Conservation (phyloP, 2,113 vertebrate genomes). For the Microtus montanus region DNA sequence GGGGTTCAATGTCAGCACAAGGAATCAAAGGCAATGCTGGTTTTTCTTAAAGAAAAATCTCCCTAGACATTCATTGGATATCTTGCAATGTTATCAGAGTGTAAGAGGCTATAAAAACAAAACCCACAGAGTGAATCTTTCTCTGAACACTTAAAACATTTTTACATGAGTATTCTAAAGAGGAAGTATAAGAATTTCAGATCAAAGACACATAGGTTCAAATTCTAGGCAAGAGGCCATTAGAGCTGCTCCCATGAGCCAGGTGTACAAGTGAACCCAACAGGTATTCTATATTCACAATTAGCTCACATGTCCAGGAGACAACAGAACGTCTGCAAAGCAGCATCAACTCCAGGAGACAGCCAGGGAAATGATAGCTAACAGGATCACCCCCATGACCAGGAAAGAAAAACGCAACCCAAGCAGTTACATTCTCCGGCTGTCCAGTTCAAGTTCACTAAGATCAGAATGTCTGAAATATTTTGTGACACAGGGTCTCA, state of each 20-base stretch:
- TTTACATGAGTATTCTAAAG: neutral
- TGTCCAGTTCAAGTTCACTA: neutral
- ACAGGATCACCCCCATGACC: neutral
- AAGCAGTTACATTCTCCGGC: neutral
- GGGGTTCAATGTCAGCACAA: too few species aligned
- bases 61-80: neutral
- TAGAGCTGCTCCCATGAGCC: too few species aligned
- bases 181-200: neutral
- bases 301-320: neutral
- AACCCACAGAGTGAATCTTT: neutral
- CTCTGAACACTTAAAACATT: neutral
- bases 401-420: neutral
- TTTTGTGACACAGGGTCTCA: neutral
- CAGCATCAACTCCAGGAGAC: neutral
- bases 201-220: neutral
- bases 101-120: neutral
- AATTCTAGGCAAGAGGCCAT: neutral
- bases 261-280: neutral
- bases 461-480: neutral
- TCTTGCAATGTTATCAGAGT: neutral
- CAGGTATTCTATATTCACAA: neutral
- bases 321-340: neutral
- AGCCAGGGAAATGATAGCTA: neutral
- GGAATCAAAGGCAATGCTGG: neutral
- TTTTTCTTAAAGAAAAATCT: neutral